Conservation (phyloP, 2,888 invertebrate genomes). For the Lydus trimaculatus region DNA sequence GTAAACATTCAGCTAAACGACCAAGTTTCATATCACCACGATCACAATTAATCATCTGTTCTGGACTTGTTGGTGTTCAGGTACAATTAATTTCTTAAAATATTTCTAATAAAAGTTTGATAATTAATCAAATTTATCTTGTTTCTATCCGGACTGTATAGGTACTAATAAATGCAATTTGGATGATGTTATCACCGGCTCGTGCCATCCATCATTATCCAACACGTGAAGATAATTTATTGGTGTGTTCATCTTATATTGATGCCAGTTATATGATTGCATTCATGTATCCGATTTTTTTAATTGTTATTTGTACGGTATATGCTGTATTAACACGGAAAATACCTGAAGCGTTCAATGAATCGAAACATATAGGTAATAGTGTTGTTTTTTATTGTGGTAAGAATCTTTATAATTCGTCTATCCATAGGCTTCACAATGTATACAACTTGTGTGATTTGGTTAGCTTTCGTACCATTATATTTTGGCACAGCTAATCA, state of each 20-base stretch:
- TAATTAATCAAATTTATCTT: too few species aligned
- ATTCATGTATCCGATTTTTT: constrained; percentile 90
- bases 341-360: constrained; percentile 98
- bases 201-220: constrained; percentile 90
- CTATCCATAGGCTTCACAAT: constrained; percentile 86
- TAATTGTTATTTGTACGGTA: constrained; percentile 92
- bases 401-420: not conserved
- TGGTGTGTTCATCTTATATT: constrained; percentile 92
- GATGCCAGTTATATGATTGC: constrained; percentile 94
- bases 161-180: constrained; percentile 88
- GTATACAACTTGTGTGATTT: constrained; percentile 98
- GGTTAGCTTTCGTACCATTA: constrained; percentile 97
- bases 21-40: constrained; percentile 93
- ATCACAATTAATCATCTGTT: constrained; percentile 90
- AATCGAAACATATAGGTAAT: constrained; percentile 93
- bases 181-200: constrained; percentile 92
- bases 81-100: constrained; percentile 62
- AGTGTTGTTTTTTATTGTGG: not conserved
- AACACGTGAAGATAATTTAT: constrained; percentile 88
- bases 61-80: constrained; percentile 87
- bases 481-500: constrained; percentile 96
- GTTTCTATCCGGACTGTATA: constrained; percentile 49
- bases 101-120: too few species aligned
- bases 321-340: constrained; percentile 96
- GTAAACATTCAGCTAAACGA: constrained; percentile 92